Base-by-base conservation (phyloP, 2,797 vertebrate species). In the Tenualosa thibaudeaui region DNA sequence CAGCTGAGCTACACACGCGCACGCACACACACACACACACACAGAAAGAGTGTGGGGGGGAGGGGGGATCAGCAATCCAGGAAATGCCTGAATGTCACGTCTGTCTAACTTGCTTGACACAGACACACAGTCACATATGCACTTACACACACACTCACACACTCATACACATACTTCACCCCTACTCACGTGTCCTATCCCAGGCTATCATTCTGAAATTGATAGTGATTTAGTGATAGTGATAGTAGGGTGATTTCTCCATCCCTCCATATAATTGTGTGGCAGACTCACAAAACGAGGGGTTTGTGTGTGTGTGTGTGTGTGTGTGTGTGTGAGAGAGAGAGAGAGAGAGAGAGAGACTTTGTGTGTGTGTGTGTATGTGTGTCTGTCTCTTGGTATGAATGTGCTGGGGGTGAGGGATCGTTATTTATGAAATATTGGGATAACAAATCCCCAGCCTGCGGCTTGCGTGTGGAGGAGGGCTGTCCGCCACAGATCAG, bases 371-470 rank as follows among this genome's bases (percentile, higher is more conserved):
- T 65, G 62, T 65, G n/a, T 65, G 62, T 26, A n/a, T 62, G 22
- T 62, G 7, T 68, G 62, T 68, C 24, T 68, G 24, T 68, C 17
- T 31, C 8, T 68, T 3, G 31, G 62, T 68, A 0, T 43, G 12
- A 19, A 3, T 75, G 15, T 62, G 58, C n/a, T 62, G 91, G 91
- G 92, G 88, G 54, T 56, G 17, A 56, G 54, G 90, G 81, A 90
- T 90, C 90, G 87, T 94, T 94, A 94, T 93, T 94, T 93, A 93
- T 95, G 92, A 93, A 94, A 95, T 94, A 95, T 93, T 89, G 90
- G 90, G 92, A 92, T 94, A 95, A 95, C 92, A 91, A 93, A 94
- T 91, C 90, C 90, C 84, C 83, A 89, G 89, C 93, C 91, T 40
- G 88, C 71, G 60, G 93, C 88, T 90, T 90, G 93, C 93, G 93